Evolutionary conservation across 2,113 vertebrate genomes (phyloP).

Genomic region (Circaetus gallicus): DNA sequence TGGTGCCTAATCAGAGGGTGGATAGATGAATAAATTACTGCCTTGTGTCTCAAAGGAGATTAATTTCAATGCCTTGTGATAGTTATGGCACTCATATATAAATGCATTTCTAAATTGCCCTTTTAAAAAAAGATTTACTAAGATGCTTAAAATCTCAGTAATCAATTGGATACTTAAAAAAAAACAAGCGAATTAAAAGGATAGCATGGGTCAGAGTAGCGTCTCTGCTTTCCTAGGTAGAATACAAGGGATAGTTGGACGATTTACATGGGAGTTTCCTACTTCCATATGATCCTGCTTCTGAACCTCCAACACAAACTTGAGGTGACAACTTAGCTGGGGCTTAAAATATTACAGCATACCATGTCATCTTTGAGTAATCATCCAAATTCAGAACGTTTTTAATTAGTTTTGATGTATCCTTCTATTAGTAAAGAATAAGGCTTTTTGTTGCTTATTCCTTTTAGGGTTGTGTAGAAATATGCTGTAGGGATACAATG

Average conservation of each 20-base stretch:
- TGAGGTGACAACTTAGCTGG: background rate
- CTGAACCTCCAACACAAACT: background rate
- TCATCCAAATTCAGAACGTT: background rate
- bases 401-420: background rate
- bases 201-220: background rate
- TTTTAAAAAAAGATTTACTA: background rate
- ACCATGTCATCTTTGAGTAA: background rate
- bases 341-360: background rate
- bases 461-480: background rate
- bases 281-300: background rate
- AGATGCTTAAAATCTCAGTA: background rate
- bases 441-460: background rate
- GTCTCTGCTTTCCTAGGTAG: background rate
- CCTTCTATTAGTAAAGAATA: background rate
- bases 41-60: background rate
- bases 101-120: background rate
- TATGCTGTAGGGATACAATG: background rate
- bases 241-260: background rate
- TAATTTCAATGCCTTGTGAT: background rate
- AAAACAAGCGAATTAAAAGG: background rate
- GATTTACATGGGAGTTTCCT: background rate
- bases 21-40: background rate
- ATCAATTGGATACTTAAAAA: background rate
- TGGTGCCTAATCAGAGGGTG: background rate
- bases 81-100: background rate